Conservation (phyloP, 2,888 invertebrate species). For the Xanthia icteritia region DNA sequence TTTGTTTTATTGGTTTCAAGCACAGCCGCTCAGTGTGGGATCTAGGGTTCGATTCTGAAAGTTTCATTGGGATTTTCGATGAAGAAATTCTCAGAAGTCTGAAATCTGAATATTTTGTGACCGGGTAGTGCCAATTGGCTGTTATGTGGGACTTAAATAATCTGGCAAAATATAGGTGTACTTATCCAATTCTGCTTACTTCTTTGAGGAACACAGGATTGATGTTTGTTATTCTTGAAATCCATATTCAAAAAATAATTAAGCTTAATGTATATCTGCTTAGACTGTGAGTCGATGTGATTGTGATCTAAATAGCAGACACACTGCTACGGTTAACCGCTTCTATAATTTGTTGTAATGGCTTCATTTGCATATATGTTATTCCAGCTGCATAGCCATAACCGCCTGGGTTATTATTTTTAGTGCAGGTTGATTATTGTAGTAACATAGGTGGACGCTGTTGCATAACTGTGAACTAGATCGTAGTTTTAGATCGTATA, state of each 20-base stretch:
- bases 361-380: slow-evolving; percentile 42
- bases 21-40: neutral
- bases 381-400: slow-evolving; percentile 16
- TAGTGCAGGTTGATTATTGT: slow-evolving; percentile 8
- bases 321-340: neutral
- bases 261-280: neutral
- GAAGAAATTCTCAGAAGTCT: neutral
- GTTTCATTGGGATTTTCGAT: neutral
- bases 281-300: neutral
- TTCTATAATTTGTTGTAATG: slow-evolving; percentile 31
- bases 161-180: neutral
- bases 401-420: slow-evolving; percentile 14
- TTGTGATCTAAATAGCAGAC: slow-evolving; percentile 1
- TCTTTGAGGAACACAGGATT: neutral
- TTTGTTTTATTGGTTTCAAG: neutral
- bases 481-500: neutral
- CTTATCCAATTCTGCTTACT: neutral
- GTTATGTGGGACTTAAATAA: neutral
- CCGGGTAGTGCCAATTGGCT: neutral
- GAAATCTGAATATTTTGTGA: neutral
- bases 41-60: neutral
- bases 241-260: neutral
- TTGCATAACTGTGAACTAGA: neutral
- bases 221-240: neutral
- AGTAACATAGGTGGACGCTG: neutral